phyloP scores from a whole-genome alignment of 2,113 vertebrate genomes.

The Astatoreochromis straeleni region DNA sequence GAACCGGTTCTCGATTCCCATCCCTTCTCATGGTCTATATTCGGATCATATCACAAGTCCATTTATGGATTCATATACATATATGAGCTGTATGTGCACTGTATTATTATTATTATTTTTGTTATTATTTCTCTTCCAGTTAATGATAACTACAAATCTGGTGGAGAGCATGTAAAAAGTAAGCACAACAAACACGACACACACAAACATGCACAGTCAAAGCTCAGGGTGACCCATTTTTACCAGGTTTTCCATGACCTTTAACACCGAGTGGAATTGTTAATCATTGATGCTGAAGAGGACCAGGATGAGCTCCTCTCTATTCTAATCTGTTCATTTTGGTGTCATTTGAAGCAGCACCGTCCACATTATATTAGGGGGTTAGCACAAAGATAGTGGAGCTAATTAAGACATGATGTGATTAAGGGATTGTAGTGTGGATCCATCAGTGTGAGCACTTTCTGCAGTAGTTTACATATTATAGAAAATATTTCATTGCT shows the following conservation, averaged over 20 bases:
- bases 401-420: background rate
- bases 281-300: slow-evolving; percentile 9
- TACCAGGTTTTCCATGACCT: slow-evolving; percentile 11
- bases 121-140: slow-evolving; percentile 23
- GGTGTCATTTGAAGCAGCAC: background rate
- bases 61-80: background rate
- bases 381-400: fast-evolving
- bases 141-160: slow-evolving; percentile 36
- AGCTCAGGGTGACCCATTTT: background rate
- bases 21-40: background rate
- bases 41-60: background rate
- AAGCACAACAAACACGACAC: slow-evolving; percentile 18
- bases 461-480: background rate
- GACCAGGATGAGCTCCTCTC: background rate
- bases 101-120: background rate
- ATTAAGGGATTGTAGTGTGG: background rate
- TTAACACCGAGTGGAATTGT: slow-evolving; percentile 9
- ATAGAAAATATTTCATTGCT: background rate
- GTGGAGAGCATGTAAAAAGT: slow-evolving; percentile 45
- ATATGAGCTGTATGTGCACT: background rate
- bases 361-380: background rate
- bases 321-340: background rate
- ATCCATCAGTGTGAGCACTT: background rate
- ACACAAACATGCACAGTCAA: background rate
- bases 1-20: background rate